These are phyloP conservation scores for Harpagifer antarcticus DNA, from an alignment of 2,797 vertebrate species.

Conservation along the genomic window DNA sequence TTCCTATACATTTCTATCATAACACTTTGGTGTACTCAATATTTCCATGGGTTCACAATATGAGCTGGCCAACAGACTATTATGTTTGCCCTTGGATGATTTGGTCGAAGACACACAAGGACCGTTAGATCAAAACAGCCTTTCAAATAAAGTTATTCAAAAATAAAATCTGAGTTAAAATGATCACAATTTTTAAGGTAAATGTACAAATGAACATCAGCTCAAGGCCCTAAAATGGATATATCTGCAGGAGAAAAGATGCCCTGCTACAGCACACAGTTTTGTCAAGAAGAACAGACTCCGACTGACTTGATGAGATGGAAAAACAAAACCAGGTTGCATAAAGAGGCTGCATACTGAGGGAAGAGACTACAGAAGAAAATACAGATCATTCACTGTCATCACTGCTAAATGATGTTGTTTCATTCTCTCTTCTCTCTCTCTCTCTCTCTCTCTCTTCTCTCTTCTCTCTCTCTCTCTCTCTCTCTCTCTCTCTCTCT, in stretches of 20 bases:
- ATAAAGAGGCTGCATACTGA: conserved; percentile 14
- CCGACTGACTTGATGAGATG: too few species aligned
- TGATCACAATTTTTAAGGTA: neutral
- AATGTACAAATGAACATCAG: too few species aligned
- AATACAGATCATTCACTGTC: conserved; percentile 14
- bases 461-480: neutral
- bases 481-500: too few species aligned
- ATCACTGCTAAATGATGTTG: conserved; percentile 12
- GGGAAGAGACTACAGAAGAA: neutral
- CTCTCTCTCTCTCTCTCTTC: too few species aligned
- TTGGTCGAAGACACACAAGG: neutral
- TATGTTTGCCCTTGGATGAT: too few species aligned
- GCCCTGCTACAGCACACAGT: too few species aligned
- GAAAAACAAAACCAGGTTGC: neutral
- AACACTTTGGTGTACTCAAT: too few species aligned
- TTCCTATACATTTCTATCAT: too few species aligned
- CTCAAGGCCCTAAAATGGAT: too few species aligned
- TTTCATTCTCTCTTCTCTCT: neutral
- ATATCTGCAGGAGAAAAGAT: too few species aligned
- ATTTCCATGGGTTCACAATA: too few species aligned
- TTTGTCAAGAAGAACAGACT: neutral
- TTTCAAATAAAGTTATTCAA: neutral
- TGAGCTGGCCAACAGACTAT: too few species aligned
- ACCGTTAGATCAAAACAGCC: neutral
- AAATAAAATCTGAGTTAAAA: neutral